These are phyloP conservation scores for Troides oblongomaculatus DNA, from an alignment of 2,888 invertebrate species.

Conservation along the genomic window DNA sequence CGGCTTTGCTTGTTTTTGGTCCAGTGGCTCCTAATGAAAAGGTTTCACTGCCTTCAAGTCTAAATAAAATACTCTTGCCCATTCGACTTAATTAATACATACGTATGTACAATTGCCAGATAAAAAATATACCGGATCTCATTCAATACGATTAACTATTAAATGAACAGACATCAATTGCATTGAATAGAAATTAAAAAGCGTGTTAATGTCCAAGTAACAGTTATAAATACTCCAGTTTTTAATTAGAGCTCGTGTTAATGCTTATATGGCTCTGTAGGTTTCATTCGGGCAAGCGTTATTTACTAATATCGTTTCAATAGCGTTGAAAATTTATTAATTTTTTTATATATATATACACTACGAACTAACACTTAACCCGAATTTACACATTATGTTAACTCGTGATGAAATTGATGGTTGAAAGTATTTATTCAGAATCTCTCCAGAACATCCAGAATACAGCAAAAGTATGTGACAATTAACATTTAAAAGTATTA, in stretches of 20 bases:
- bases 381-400: no score
- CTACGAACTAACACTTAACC: no score
- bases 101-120: neutral
- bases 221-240: constrained; percentile 1
- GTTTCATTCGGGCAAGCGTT: neutral
- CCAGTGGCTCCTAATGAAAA: no score
- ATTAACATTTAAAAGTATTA: no score
- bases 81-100: constrained; percentile 14
- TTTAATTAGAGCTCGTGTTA: constrained; percentile 6
- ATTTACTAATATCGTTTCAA: no score
- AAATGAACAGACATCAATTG: constrained; percentile 15
- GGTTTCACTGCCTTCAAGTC: neutral
- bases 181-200: constrained; percentile 9
- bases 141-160: constrained; percentile 1
- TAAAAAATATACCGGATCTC: neutral
- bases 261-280: neutral
- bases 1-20: no score
- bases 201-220: constrained; percentile 1
- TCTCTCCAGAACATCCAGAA: no score
- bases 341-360: no score
- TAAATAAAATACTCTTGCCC: constrained; percentile 13
- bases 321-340: no score
- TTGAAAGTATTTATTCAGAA: no score
- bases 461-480: no score
- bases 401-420: no score